Evolutionary conservation across 2,113 vertebrate species (phyloP).

Genomic region (Pungitius pungitius): DNA sequence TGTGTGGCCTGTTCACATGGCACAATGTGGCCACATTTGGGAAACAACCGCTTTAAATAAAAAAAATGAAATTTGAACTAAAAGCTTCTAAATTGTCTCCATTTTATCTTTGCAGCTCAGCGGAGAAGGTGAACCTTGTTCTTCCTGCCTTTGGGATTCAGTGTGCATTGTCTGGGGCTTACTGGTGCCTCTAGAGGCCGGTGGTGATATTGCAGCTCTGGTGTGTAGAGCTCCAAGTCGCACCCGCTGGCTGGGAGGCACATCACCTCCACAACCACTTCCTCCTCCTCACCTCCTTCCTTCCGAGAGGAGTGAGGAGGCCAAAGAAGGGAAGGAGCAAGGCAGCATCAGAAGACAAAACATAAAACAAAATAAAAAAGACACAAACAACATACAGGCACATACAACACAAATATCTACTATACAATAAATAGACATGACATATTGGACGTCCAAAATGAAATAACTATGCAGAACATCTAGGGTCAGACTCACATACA

Average conservation of each 20-base stretch:
- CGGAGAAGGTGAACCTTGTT: constrained; percentile 31
- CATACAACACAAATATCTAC: constrained; percentile 54
- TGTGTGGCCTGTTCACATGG: background rate
- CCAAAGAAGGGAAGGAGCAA: constrained; percentile 24
- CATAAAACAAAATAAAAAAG: background rate
- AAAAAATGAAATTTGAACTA: background rate
- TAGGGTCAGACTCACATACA: constrained; percentile 24
- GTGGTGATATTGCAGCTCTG: constrained; percentile 73
- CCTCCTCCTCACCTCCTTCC: constrained; percentile 60
- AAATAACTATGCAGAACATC: constrained; percentile 17
- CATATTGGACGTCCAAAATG: constrained; percentile 1
- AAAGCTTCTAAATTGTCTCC: background rate
- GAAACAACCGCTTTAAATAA: background rate
- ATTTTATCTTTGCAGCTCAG: constrained; percentile 52
- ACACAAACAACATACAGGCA: constrained; percentile 35
- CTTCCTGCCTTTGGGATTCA: constrained; percentile 35
- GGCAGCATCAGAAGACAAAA: constrained; percentile 47
- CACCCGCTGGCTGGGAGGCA: constrained; percentile 72
- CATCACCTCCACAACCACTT: constrained; percentile 57
- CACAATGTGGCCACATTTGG: background rate
- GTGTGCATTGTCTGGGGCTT: constrained; percentile 65
- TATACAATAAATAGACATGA: constrained; percentile 39
- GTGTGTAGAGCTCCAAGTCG: constrained; percentile 78
- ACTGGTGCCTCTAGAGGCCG: constrained; percentile 82
- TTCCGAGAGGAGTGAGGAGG: constrained; percentile 62